Base-by-base conservation (phyloP, 1,140 invertebrate genomes). In the Drosophila lacteicornis region DNA sequence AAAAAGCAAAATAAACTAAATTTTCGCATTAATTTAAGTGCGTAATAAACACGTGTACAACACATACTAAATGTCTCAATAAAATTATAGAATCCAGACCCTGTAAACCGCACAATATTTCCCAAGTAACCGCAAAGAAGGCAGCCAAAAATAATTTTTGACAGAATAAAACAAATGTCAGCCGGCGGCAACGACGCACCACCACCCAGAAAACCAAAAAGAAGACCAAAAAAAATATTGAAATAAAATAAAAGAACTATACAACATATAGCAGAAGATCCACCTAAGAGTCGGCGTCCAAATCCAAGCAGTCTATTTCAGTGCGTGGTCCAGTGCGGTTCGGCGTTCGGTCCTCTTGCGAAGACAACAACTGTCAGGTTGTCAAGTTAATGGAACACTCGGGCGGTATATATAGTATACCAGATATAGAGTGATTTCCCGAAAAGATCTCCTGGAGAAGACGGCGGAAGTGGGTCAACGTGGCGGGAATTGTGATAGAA, bases 311-410 rank as follows among this genome's bases (percentile, higher is more conserved):
- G 91, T 92, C 76, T 92, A 92, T 83, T 92, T 91, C 79, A 79
- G 91, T 87, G 82, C 80, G 84, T 83, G 87, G 90, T 92, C 91
- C 91, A 92, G 91, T 71, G 87, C 75, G 75, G 91, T 80, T 73
- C 86, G 62, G 69, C 62, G 61, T 50, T 43, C 40, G 75, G 50
- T 73, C 19, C 17, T 42, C 56, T 65, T 15, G 30, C 36, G 17
- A 30, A 53, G 38, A 57, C 71, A 90, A 88, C 73, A 81, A 88
- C 73, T 85, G 85, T 85, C 81, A 90, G 80, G 55, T 82, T 88
- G 85, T 90, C 85, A 90, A 84, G 75, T 74, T 55, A 70, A 73
- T 61, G 71, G 56, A 80, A 80, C 60, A 87, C 68, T 50, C 73
- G 60, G 33, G 49, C 40, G 43, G 40, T 38, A 56, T 68, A 69